These are phyloP conservation scores for Enteromius viviparus DNA, from an alignment of 2,797 vertebrate species.

Conservation along the genomic window DNA sequence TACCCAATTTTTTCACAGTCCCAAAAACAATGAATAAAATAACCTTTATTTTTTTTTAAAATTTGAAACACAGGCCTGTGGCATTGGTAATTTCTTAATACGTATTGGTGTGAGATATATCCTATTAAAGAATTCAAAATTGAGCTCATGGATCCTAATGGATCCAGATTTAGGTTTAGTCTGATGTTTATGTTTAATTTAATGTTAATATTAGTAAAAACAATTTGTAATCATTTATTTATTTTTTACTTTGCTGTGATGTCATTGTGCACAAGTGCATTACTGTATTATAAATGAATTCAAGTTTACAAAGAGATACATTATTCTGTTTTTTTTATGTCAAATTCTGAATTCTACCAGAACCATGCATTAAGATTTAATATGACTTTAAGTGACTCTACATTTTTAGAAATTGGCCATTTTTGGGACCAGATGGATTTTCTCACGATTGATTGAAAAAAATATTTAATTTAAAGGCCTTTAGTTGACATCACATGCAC, in stretches of 20 bases:
- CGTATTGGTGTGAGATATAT: too few relatives aligned
- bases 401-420: neutral
- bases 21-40: too few relatives aligned
- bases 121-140: too few relatives aligned
- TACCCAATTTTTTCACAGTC: too few relatives aligned
- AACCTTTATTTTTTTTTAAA: too few relatives aligned
- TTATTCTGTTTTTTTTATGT: neutral
- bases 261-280: neutral
- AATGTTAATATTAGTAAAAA: slow-evolving; percentile 5
- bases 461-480: slow-evolving; percentile 46
- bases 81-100: too few relatives aligned
- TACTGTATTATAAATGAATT: neutral
- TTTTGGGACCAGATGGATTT: neutral
- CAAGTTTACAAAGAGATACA: neutral
- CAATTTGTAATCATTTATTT: neutral
- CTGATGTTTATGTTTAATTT: neutral
- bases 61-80: too few relatives aligned
- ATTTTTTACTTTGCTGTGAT: neutral
- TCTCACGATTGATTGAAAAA: neutral
- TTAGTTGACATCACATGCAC: slow-evolving; percentile 32
- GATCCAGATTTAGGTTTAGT: neutral
- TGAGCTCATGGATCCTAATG: too few relatives aligned
- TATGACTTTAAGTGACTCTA: neutral
- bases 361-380: neutral
- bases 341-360: neutral